These are phyloP conservation scores for Blennius ocellaris DNA, from an alignment of 2,113 vertebrate genomes.

Conservation along the genomic window DNA sequence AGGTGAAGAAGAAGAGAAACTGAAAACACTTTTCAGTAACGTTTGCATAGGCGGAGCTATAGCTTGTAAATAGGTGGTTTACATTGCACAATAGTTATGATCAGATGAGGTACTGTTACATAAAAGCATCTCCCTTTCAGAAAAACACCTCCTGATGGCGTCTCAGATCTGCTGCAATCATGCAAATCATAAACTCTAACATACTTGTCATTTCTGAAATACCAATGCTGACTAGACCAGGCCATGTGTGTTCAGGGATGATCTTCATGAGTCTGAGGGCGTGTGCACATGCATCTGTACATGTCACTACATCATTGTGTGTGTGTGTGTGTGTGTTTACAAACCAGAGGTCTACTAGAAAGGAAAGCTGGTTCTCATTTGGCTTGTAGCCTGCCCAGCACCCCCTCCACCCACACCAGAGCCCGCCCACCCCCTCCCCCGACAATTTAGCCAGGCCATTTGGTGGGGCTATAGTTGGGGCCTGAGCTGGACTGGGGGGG, in stretches of 20 bases:
- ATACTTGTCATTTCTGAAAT: conserved; percentile 72
- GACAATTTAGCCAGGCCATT: conserved; percentile 60
- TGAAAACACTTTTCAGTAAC: conserved; percentile 11
- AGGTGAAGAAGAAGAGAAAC: conserved; percentile 2
- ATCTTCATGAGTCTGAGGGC: conserved; percentile 20
- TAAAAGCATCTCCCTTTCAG: conserved; percentile 23
- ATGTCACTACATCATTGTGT: conserved; percentile 46
- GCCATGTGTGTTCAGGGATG: conserved; percentile 28
- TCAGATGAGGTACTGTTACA: conserved; percentile 21
- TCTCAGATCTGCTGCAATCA: conserved; percentile 29
- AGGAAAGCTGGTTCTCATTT: conserved; percentile 79
- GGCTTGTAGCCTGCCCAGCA: conserved; percentile 53
- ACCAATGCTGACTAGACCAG: conserved; percentile 51
- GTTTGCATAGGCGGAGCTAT: conserved; percentile 9
- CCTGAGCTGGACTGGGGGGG: conserved; percentile 26
- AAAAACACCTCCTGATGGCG: conserved; percentile 17
- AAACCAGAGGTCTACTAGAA: conserved; percentile 36
- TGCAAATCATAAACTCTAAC: conserved; percentile 56
- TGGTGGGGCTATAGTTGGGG: conserved; percentile 62
- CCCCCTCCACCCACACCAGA: neutral
- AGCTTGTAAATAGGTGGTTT: neutral
- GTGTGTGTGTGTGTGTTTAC: conserved; percentile 50
- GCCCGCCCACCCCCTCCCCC: conserved; percentile 20
- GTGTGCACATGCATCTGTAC: conserved; percentile 44
- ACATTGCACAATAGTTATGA: neutral